Conservation (phyloP, 2,797 vertebrate species). For the Sphenopsis melanotis region DNA sequence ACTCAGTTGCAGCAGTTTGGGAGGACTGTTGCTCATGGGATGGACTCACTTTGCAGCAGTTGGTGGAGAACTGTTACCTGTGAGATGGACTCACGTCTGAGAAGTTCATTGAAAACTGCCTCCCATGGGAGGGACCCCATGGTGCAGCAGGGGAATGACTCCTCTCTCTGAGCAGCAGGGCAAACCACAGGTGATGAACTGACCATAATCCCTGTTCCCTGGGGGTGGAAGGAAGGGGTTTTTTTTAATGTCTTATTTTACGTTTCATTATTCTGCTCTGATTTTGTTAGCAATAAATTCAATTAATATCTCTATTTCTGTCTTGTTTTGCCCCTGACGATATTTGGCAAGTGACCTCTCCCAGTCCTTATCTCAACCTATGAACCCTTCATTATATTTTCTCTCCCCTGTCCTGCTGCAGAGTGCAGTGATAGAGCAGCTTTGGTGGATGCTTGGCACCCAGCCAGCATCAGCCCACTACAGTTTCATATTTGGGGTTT, state of each 20-base stretch:
- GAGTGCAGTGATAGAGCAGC: not conserved
- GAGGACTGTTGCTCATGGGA: not conserved
- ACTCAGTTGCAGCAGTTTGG: not conserved
- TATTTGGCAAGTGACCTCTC: not conserved
- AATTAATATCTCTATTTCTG: not conserved
- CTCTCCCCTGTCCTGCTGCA: not conserved
- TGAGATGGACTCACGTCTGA: fast-evolving
- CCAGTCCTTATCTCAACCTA: not conserved
- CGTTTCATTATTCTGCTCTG: not conserved
- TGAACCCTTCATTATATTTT: not conserved
- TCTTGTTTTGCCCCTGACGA: not conserved
- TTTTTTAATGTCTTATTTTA: not conserved
- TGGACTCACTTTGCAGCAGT: not conserved
- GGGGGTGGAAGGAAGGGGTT: fast-evolving
- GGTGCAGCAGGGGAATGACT: not conserved
- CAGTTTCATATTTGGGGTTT: not conserved
- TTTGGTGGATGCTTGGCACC: not conserved
- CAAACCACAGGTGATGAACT: not conserved
- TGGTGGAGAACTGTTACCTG: not conserved
- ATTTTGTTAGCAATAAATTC: not conserved
- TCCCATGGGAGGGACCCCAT: not conserved
- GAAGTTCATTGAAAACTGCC: not conserved
- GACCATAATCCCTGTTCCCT: not conserved
- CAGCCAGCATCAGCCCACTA: not conserved
- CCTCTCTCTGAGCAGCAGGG: not conserved